Evolutionary conservation across 2,113 vertebrate species (phyloP).

Genomic region (Cebidichthys violaceus): DNA sequence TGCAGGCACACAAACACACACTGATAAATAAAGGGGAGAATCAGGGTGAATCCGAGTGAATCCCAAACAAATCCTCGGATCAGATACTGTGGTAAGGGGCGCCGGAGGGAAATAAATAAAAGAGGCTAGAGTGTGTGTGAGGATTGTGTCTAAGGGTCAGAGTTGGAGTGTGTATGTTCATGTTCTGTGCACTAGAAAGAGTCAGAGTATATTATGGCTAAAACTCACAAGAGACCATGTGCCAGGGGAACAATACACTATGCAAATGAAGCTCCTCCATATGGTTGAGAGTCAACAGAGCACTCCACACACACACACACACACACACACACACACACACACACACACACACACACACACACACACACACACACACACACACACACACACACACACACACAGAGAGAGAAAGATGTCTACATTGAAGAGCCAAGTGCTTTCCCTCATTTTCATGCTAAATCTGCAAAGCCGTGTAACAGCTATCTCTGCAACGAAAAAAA

Average conservation of each 20-base stretch:
- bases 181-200: conserved; percentile 48
- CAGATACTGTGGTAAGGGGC: conserved; percentile 47
- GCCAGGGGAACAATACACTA: conserved; percentile 70
- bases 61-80: conserved; percentile 76
- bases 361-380: not conserved
- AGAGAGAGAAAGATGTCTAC: conserved; percentile 27
- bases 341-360: not conserved
- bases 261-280: conserved; percentile 73
- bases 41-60: conserved; percentile 66
- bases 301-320: conserved; percentile 22
- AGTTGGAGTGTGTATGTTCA: conserved; percentile 24
- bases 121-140: not conserved
- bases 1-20: conserved; percentile 27
- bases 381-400: not conserved
- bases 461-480: conserved; percentile 58
- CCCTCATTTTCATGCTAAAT: conserved; percentile 67
- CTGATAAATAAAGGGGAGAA: conserved; percentile 37
- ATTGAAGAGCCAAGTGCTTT: conserved; percentile 46
- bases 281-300: conserved; percentile 55
- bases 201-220: conserved; percentile 48
- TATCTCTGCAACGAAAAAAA: conserved; percentile 39
- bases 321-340: conserved; percentile 1
- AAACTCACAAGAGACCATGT: conserved; percentile 50
- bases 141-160: conserved; percentile 33
- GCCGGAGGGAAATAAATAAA: not conserved